Percentiles rank a stretch among this genome's conserved stretches.
Conservation (phyloP, 2,113 vertebrate genomes). For the Apodemus sylvaticus region DNA sequence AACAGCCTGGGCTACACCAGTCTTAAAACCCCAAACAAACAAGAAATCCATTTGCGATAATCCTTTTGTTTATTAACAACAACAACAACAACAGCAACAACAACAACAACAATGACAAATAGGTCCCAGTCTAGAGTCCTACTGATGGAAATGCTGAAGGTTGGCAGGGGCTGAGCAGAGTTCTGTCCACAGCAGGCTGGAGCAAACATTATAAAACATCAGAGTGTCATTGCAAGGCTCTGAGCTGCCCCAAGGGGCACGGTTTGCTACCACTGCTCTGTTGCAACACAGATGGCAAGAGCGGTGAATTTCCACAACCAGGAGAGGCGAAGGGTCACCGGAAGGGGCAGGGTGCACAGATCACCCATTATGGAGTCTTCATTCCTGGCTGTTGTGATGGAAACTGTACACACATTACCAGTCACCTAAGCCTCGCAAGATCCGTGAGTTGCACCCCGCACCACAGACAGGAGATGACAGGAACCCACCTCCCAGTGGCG, state of each 20-base stretch:
- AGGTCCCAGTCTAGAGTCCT: background rate
- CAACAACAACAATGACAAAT: background rate
- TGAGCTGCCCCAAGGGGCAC: background rate
- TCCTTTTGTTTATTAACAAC: slow-evolving; percentile 20
- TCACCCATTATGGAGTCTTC: background rate
- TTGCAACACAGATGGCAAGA: slow-evolving; percentile 13
- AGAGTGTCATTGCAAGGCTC: background rate
- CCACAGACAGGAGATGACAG: background rate
- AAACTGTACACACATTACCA: background rate
- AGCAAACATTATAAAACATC: background rate
- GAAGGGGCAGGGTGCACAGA: no score
- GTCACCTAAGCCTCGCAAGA: background rate
- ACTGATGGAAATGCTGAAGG: background rate
- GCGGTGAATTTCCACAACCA: background rate
- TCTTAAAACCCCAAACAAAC: background rate
- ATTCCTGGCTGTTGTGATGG: background rate
- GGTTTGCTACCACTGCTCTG: background rate
- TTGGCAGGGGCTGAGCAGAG: background rate
- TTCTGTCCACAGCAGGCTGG: background rate
- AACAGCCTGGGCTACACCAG: background rate
- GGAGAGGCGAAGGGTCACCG: background rate
- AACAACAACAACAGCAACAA: no score
- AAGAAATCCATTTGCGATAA: background rate
- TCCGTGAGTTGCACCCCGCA: background rate
- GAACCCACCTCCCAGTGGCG: background rate